These are phyloP conservation scores for Toxotes jaculatrix DNA, from an alignment of 2,113 vertebrate genomes.

Conservation along the genomic window DNA sequence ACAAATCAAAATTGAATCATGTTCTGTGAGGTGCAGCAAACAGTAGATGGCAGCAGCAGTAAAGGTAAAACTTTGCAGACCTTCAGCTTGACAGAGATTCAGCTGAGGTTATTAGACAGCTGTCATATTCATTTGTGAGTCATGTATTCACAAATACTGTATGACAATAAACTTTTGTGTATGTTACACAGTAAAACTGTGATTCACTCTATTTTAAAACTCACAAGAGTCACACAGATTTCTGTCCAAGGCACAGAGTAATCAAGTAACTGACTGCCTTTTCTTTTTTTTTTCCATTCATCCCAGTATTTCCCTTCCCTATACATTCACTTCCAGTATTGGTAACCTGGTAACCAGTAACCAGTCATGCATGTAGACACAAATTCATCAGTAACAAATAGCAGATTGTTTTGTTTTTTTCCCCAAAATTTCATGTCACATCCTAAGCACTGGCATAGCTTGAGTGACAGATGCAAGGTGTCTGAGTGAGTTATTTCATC, in stretches of 20 bases:
- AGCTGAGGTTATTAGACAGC: background rate
- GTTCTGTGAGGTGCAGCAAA: constrained; percentile 1
- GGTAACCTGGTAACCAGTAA: background rate
- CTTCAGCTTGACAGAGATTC: background rate
- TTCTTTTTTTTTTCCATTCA: background rate
- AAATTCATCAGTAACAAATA: background rate
- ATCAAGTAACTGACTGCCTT: background rate
- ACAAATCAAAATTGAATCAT: background rate
- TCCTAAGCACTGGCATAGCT: constrained; percentile 21
- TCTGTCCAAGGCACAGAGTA: background rate
- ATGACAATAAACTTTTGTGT: background rate
- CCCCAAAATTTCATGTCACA: constrained; percentile 16
- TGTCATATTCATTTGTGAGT: background rate
- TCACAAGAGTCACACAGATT: background rate
- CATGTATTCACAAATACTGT: background rate
- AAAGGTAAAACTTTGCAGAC: constrained; percentile 15
- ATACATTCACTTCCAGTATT: background rate
- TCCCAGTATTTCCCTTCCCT: background rate
- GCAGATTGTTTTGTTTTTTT: background rate
- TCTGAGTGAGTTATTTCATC: constrained; percentile 51
- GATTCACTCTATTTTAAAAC: background rate
- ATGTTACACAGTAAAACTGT: background rate
- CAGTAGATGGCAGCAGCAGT: constrained; percentile 66
- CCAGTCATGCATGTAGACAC: background rate
- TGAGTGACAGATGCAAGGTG: constrained; percentile 59